Conservation (phyloP, 2,888 invertebrate species). For the Metacarcinus magister region DNA sequence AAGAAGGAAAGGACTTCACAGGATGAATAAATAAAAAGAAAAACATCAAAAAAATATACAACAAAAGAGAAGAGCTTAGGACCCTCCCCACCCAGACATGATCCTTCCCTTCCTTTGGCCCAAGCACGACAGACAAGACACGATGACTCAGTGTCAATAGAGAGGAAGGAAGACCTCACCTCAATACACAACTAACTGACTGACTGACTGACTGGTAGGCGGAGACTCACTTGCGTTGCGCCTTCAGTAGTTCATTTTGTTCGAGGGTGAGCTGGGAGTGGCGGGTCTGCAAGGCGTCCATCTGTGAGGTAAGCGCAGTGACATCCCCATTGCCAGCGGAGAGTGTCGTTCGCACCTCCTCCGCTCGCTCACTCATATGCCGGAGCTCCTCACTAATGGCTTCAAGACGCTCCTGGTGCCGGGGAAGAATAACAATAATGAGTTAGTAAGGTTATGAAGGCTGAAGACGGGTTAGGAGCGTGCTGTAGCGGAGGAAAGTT, state of each 20-base stretch:
- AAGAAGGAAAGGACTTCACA: background rate
- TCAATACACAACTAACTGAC: background rate
- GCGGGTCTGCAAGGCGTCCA: constrained; percentile 81
- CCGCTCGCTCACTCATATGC: constrained; percentile 84
- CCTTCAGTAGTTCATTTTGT: constrained; percentile 82
- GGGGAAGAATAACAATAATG: background rate
- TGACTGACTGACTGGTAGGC: background rate
- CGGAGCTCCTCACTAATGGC: constrained; percentile 85
- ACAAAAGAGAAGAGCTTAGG: background rate
- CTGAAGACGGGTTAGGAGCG: background rate
- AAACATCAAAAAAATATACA: background rate
- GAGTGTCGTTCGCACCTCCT: constrained; percentile 79
- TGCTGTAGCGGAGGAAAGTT: background rate
- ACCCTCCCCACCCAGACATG: background rate
- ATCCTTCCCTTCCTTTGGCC: background rate
- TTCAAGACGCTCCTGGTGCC: constrained; percentile 85
- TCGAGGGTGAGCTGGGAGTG: constrained; percentile 82
- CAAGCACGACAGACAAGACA: constrained; percentile 23
- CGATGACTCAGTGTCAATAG: background rate
- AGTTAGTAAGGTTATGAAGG: background rate
- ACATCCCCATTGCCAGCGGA: constrained; percentile 77
- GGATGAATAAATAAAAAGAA: background rate
- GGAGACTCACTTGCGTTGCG: constrained; percentile 77
- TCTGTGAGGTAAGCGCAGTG: constrained; percentile 79
- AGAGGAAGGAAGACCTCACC: background rate